Base-by-base conservation (phyloP, 2,888 invertebrate species). In the Lithophane ornitopus region DNA sequence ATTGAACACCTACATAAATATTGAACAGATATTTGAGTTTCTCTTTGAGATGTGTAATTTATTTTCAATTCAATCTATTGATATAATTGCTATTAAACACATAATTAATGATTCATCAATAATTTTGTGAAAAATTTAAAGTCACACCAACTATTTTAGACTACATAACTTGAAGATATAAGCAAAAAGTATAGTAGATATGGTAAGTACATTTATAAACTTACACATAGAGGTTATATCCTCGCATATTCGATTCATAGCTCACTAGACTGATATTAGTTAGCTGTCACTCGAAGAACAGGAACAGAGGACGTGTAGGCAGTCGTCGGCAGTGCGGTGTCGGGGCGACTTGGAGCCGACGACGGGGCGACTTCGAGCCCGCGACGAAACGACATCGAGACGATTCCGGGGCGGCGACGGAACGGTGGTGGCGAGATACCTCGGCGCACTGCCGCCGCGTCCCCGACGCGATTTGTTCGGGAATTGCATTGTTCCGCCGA, bases 401-500 rank as follows among this genome's bases (percentile, higher is more conserved):
- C 78, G 83, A 49, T 22, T 70, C 19, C 58, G 74, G 28, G 28
- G 14, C 59, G 80, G 52, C 73, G 44, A 26, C 62, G 81, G 28
- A 44, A 59, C 66, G 65, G 19, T 1, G n/a, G 59, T 1, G n/a
- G 59, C 72, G 69, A 66, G 66, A 63, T 71, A 63, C 61, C 63
- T 70, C 71, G 74, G 58, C 77, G 77, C 72, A 76, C 74, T 76
- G 70, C 82, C 84, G 69, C 70, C 78, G 81, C 85, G 84, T 81
- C 86, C 89, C 88, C 87, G 90, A 91, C 89, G 90, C 94, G 91
- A 95, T 95, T 95, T 94, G 93, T 94, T 93, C 91, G 87, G 87
- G 93, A 93, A 95, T 95, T 95, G 94, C 94, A 94, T 95, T 95
- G 94, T 95, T 92, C 92, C 91, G 90, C 85, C 90, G 92, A 92